phyloP scores from a whole-genome alignment of 2,888 invertebrate species.

The Gymnosoma rotundatum region DNA sequence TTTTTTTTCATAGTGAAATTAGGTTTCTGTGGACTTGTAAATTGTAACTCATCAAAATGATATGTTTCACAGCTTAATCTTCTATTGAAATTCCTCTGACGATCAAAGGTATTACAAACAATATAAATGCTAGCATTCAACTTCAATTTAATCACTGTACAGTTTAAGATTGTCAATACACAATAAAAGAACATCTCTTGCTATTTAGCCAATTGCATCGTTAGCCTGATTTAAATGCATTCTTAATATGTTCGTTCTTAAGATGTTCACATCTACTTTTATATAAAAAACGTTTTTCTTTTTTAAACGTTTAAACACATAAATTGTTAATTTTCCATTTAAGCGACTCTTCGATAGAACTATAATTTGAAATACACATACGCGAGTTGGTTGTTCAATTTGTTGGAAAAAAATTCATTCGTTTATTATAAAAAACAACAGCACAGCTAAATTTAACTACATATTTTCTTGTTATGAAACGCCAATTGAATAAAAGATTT shows the following conservation, averaged over 20 bases:
- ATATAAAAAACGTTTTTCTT: neutral
- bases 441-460: slow-evolving; percentile 11
- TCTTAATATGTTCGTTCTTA: slow-evolving; percentile 61
- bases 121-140: neutral
- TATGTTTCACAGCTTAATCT: neutral
- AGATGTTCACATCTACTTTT: slow-evolving; percentile 41
- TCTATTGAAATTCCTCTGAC: neutral
- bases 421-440: neutral
- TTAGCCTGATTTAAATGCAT: slow-evolving; percentile 71
- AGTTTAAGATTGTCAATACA: slow-evolving; percentile 26
- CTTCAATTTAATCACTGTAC: slow-evolving; percentile 10
- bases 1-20: no score
- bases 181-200: slow-evolving; percentile 36
- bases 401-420: neutral
- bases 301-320: slow-evolving; percentile 29
- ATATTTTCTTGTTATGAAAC: slow-evolving; percentile 48
- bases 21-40: no score
- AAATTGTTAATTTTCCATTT: slow-evolving; percentile 50
- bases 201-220: slow-evolving; percentile 55
- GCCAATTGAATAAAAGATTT: slow-evolving; percentile 47
- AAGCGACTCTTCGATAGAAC: slow-evolving; percentile 18
- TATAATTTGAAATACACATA: slow-evolving; percentile 29
- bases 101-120: neutral
- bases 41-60: no score
- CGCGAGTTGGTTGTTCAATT: neutral